phyloP scores from a whole-genome alignment of 2,888 invertebrate genomes.

The Automeris io region DNA sequence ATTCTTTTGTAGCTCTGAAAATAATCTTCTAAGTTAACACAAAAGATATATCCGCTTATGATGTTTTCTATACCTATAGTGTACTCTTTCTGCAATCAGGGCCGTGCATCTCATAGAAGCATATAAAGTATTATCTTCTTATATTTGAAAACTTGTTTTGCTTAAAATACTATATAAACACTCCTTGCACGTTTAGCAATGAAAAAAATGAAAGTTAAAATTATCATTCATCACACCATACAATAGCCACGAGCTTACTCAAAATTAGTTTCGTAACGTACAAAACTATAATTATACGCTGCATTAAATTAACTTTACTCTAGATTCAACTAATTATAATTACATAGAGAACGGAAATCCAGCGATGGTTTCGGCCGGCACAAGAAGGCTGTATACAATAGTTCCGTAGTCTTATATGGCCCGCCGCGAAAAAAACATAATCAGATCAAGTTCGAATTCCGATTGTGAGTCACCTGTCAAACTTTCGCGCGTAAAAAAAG shows the following conservation, averaged over 20 bases:
- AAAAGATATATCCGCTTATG: too few relatives aligned
- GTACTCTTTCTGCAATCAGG: too few relatives aligned
- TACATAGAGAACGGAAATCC: conserved; percentile 6
- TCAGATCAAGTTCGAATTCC: conserved; percentile 24
- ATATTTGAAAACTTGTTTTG: too few relatives aligned
- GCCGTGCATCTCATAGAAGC: too few relatives aligned
- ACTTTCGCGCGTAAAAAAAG: conserved; percentile 52
- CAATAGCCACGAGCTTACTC: conserved; percentile 4
- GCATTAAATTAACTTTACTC: conserved; percentile 1
- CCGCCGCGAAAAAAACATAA: conserved; percentile 12
- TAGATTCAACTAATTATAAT: conserved; percentile 4
- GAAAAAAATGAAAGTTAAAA: background rate
- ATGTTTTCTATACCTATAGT: too few relatives aligned
- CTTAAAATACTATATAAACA: too few relatives aligned
- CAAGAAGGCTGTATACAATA: conserved; percentile 12
- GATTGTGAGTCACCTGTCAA: conserved; percentile 57
- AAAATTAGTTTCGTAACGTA: conserved; percentile 5
- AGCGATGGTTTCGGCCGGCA: conserved; percentile 1
- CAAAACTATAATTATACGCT: conserved; percentile 9
- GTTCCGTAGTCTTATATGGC: conserved; percentile 8
- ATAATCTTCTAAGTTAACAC: too few relatives aligned
- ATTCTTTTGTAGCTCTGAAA: too few relatives aligned
- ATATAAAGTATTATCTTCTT: too few relatives aligned
- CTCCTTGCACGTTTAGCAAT: too few relatives aligned
- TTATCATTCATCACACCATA: background rate